Evolutionary conservation across 2,113 vertebrate genomes (phyloP), one percentile per base, ranked within the genome.

Genomic region (Rutilus rutilus): DNA sequence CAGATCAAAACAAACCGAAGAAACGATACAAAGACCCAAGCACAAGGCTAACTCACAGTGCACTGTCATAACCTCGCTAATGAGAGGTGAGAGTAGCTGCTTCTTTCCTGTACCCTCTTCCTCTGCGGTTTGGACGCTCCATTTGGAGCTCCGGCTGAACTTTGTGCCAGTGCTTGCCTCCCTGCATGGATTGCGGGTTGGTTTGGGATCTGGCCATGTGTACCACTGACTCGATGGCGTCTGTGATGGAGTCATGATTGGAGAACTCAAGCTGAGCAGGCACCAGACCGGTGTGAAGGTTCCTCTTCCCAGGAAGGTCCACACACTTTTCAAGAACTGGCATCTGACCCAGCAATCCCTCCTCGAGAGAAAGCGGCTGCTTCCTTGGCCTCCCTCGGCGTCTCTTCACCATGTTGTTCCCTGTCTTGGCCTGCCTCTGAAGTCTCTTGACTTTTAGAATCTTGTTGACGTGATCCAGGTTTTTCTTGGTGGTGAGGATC

Each of bases 391-490:
- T 95, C 2, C 98, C 98, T 17, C 97, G 94, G 47, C 96, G 91
- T 89, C 98, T 96, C 94, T 99, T 99, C 86, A 99, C 95, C 64
- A 99, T 97, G 90, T 99, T 99, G 95, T 99, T 99, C 94, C 98
- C 98, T 5, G 98, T 99, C 95, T 99, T 99, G 91, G 98, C 97
- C 95, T 99, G 97, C 95, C 98, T 96, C 95, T 99, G 98, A 92
- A 99, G 97, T 92, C 97, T 93, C 94, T 99, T 99, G 92, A 97
- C 97, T 93, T 97, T 98, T 85, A 99, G 95, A 93, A 99, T 99
- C 93, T 99, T 99, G 95, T 99, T 99, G 91, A 99, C 98, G 0
- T 99, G 98, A 92, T 99, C 98, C 93, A 99, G 95, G 92, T 97
- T 99, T 95, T 96, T 96, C 92, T 97, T 97, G 0, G 96, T 97